Conservation (phyloP, 2,113 vertebrate species). For the Rhinopomastus cyanomelas region DNA sequence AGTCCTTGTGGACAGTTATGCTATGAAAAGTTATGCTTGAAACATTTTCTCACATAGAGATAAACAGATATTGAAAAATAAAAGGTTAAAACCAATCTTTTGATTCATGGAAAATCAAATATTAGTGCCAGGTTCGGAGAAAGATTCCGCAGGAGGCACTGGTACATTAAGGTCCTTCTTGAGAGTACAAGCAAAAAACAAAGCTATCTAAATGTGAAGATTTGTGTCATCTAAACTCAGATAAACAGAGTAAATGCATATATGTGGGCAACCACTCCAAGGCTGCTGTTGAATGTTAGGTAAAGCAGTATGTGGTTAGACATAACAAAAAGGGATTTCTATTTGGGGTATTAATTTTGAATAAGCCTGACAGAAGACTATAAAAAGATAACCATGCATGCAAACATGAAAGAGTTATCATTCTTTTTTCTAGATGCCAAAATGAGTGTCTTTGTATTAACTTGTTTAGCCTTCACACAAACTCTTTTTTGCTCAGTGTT, state of each 20-base stretch:
- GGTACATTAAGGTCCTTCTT: not conserved
- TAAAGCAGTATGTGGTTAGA: not conserved
- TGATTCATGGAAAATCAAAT: not conserved
- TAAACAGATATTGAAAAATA: not conserved
- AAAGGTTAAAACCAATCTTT: not conserved
- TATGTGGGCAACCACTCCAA: not conserved
- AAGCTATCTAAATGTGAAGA: not conserved
- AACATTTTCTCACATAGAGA: too few species aligned
- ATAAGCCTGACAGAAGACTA: not conserved
- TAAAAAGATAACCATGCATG: not conserved
- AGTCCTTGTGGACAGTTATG: too few species aligned
- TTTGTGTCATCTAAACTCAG: not conserved
- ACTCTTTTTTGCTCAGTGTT: constrained; percentile 15
- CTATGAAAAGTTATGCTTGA: too few species aligned
- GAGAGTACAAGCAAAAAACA: not conserved
- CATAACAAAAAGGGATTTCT: not conserved
- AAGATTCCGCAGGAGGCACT: not conserved
- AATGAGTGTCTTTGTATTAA: constrained; percentile 8
- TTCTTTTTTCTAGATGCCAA: not conserved
- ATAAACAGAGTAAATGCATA: not conserved
- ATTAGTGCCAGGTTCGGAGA: not conserved
- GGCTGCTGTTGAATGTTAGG: not conserved
- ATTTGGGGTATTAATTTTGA: not conserved
- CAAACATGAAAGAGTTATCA: not conserved
- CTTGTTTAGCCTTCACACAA: constrained; percentile 37